Evolutionary conservation across 2,888 invertebrate species (phyloP).

Genomic region (Pteria penguin): DNA sequence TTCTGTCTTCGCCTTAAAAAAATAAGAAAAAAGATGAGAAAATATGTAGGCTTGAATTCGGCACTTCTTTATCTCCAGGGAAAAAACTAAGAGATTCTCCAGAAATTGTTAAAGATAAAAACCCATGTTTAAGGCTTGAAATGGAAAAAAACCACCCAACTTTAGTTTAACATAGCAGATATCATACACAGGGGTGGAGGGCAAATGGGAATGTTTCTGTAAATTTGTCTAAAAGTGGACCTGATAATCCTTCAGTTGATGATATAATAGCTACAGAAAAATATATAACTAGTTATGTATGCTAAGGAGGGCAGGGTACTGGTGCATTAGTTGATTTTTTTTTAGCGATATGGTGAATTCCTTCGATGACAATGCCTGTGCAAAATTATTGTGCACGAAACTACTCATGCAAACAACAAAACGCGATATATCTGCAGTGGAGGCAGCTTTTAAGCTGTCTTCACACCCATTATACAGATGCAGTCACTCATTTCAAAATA

Average conservation of each 20-base stretch:
- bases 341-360: slow-evolving; percentile 28
- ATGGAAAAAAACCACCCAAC: slow-evolving; percentile 50
- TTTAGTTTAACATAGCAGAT: slow-evolving; percentile 49
- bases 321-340: slow-evolving; percentile 33
- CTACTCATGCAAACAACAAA: slow-evolving; percentile 32
- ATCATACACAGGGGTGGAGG: slow-evolving; percentile 55
- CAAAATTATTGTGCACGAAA: slow-evolving; percentile 29
- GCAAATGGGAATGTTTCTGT: slow-evolving; percentile 54
- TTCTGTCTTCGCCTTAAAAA: slow-evolving; percentile 9
- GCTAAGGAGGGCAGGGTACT: slow-evolving; percentile 26
- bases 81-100: slow-evolving; percentile 19
- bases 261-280: slow-evolving; percentile 49
- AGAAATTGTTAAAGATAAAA: slow-evolving; percentile 48
- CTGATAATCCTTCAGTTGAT: slow-evolving; percentile 45
- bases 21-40: neutral
- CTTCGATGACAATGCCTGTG: neutral
- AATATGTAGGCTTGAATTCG: slow-evolving; percentile 2
- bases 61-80: slow-evolving; percentile 3
- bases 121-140: slow-evolving; percentile 47
- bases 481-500: slow-evolving; percentile 50
- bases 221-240: slow-evolving; percentile 46
- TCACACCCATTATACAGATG: slow-evolving; percentile 45
- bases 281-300: slow-evolving; percentile 32
- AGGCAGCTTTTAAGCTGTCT: slow-evolving; percentile 27
- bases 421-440: slow-evolving; percentile 32